A percentile compares a stretch with the other conserved stretches of the same genome.
phyloP scores from a whole-genome alignment of 2,888 invertebrate genomes.

The Drosophila anomelani region DNA sequence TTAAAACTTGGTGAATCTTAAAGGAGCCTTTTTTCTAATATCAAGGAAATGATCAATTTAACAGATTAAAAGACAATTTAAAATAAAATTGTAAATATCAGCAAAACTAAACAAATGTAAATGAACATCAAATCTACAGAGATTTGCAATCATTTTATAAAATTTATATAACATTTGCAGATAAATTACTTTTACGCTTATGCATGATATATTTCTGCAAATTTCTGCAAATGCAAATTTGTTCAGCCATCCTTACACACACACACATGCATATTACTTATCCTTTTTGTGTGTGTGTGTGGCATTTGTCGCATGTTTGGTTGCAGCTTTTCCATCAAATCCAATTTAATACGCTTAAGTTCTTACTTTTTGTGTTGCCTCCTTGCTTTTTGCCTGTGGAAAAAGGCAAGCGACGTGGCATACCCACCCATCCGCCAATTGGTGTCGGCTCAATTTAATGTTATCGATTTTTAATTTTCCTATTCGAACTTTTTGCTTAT shows the following conservation, averaged over 20 bases:
- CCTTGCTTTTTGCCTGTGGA: constrained; percentile 36
- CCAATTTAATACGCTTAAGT: constrained; percentile 82
- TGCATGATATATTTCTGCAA: constrained; percentile 17
- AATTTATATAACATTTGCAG: constrained; percentile 7
- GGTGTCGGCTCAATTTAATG: constrained; percentile 65
- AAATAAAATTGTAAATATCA: not conserved
- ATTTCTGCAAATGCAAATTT: constrained; percentile 36
- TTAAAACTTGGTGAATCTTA: too few relatives aligned
- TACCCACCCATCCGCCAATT: constrained; percentile 9
- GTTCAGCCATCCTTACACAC: constrained; percentile 20
- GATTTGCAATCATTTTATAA: not conserved
- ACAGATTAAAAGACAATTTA: not conserved
- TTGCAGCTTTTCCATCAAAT: constrained; percentile 78
- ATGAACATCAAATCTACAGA: too few relatives aligned
- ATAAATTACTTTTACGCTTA: constrained; percentile 21
- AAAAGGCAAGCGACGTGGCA: constrained; percentile 25
- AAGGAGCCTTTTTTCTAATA: too few relatives aligned
- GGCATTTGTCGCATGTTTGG: constrained; percentile 75
- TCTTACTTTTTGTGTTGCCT: constrained; percentile 71
- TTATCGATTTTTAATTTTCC: constrained; percentile 79
- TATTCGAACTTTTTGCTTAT: constrained; percentile 61
- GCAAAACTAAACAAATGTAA: not conserved
- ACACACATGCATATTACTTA: constrained; percentile 27
- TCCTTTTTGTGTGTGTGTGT: constrained; percentile 35
- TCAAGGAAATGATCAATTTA: not conserved